These are phyloP conservation scores for Pangasius sanitwongsei DNA, from an alignment of 2,797 vertebrate genomes.

Conservation along the genomic window DNA sequence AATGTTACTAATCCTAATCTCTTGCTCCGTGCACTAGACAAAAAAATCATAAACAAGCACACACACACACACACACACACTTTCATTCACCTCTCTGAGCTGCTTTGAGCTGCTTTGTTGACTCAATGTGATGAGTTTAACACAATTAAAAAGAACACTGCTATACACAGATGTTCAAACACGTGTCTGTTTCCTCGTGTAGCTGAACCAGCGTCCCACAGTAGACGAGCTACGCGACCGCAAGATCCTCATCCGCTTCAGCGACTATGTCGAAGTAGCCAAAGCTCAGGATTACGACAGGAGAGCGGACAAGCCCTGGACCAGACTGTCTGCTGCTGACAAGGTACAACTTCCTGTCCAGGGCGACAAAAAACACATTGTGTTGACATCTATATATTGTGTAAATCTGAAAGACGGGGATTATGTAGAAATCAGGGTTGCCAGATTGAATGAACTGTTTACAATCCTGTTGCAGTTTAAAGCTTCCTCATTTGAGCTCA, in stretches of 20 bases:
- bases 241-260: constrained; percentile 98
- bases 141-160: background rate
- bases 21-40: background rate
- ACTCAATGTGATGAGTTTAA: background rate
- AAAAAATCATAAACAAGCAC: background rate
- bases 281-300: constrained; percentile 99
- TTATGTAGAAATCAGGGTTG: constrained; percentile 3
- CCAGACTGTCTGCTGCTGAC: constrained; percentile 94
- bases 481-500: background rate
- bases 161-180: background rate
- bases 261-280: constrained; percentile 98
- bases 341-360: constrained; percentile 78
- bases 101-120: background rate
- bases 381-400: background rate
- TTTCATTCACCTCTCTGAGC: background rate
- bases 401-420: background rate
- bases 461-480: background rate
- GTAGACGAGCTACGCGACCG: constrained; percentile 95
- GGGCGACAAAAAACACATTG: background rate
- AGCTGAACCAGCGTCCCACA: constrained; percentile 97
- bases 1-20: background rate
- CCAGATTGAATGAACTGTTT: background rate
- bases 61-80: background rate
- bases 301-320: constrained; percentile 97
- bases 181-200: constrained; percentile 57